Evolutionary conservation across 2,113 vertebrate genomes (phyloP), one percentile per base, ranked within the genome.

Genomic region (Thymallus thymallus): DNA sequence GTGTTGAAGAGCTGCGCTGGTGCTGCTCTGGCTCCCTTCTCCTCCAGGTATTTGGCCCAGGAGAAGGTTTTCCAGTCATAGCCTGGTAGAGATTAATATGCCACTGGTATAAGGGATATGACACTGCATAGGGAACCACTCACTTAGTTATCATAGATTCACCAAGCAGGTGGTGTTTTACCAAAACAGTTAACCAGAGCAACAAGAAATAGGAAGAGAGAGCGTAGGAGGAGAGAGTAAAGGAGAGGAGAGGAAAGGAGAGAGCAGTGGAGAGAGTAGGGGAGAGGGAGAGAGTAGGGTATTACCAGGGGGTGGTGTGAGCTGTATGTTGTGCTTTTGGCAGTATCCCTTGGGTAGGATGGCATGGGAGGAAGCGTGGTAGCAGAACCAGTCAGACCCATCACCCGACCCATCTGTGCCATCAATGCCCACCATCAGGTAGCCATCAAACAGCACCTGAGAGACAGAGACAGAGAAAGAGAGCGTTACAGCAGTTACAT

Each of bases 381-480:
- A 99, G 81, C 98, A 99, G 92, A 98, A 99, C 94, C 94, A 95
- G 85, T 96, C 95, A 0, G 94, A 93, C 56, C 93, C 92, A 6
- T 94, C 93, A 1, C 85, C 88, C 3, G 94, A 18, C 48, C 14
- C 48, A 16, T 93, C 0, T 80, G 72, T 0, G 91, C 95, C 94
- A 22, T 99, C 97, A 35, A 99, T 95, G 32, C 94, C 92, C 67
- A 99, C 92, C 96, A 99, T 98, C 69, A 99, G 89, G 87, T 97
- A 99, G 0, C 97, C 97, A 0, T 98, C 97, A 64, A 96, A 83
- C 71, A 99, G 91, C 46, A 99, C 94, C 98, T 99, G 82, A 68
- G 2, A 46, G 32, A 73, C 16, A 62, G 61, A 24, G 18, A n/a
- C 26, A 26, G 26, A 26, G 35, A 9, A 41, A 32, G 32, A 32